Base-by-base conservation (phyloP, 2,888 invertebrate species). In the Ophioninae sp. region DNA sequence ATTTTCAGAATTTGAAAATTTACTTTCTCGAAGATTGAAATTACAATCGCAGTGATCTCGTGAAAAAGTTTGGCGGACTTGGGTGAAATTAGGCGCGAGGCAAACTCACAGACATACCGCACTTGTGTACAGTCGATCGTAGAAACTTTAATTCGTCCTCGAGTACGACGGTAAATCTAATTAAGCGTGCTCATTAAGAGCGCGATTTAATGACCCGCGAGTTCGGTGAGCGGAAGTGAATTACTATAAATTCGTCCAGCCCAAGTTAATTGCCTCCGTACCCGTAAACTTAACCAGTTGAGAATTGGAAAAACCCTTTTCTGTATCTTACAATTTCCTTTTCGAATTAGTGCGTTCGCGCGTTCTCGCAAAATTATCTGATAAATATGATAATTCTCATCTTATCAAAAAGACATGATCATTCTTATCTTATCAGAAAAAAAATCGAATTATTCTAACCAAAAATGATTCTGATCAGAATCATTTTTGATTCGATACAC, bases 131-230 rank as follows among this genome's bases (percentile, higher is more conserved):
- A n/a, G 22, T n/a, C 20, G 41, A 44, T 71, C 67, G 51, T n/a
- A 63, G 71, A 75, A 44, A 81, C 81, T 84, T 84, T 81, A 63
- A 81, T 81, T 84, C 79, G 78, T 76, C 59, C 78, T 72, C 74
- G 73, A 56, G 59, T 64, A 64, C 56, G 74, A 71, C 58, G 72
- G 79, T 67, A 76, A 83, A 87, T 88, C 87, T 86, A 90, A 88
- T 88, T 87, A 88, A 74, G 87, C 85, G 79, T 86, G 82, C 87
- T 89, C 87, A 89, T 90, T 90, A 90, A 84, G 84, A 86, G 86
- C 88, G 88, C 88, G 87, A 90, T 90, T 89, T 89, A 89, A 88
- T 87, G 86, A 86, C 86, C 84, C 74, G 77, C 41, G 79, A 72
- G 83, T 84, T 83, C 44, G 84, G 82, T 83, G 82, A 82, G 83